Base-by-base conservation (phyloP, 2,797 vertebrate species). In the Menidia menidia region DNA sequence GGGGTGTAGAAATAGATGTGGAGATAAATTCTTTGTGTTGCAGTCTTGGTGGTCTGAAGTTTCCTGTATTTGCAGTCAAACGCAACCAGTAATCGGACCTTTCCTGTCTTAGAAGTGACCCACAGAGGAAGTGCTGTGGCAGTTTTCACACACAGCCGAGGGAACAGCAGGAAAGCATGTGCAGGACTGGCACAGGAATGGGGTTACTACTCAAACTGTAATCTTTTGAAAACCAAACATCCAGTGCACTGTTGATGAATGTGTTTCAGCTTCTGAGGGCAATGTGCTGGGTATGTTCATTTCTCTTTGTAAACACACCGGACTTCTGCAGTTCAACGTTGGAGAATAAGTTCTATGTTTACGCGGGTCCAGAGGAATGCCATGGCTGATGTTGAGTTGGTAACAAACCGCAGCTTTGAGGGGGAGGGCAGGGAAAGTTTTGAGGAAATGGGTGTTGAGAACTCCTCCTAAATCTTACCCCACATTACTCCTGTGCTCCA, bases 361-460 rank as follows among this genome's bases (percentile, higher is more conserved):
- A 47, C 53, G 63, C n/a, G 10, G 53, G 60, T 75, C 58, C 68
- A 68, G 41, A 75, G 65, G 68, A 87, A 73, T 87, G 76, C 65
- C 71, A 61, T 84, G 87, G 86, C 78, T 77, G 79, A 71, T 88
- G 69, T 55, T 30, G 57, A 81, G 76, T 47, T 65, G 80, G 83
- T 86, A 25, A 74, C 71, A 70, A 67, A 80, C 80, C 75, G 65
- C 69, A 81, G 69, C 56, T 85, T 87, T 84, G 63, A 87, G 81
- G 73, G 82, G 88, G 88, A 87, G 86, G 88, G 84, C 73, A 70
- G 70, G 64, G 83, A 65, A 68, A 55, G 51, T 84, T 78, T 63
- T 75, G 84, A 91, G 93, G 90, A 94, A 94, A 91, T 92, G 92
- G 87, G 87, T 86, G 87, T 87, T 59, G 64, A 80, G 67, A 56